Evolutionary conservation across 2,797 vertebrate genomes (phyloP), one percentile per base, ranked within the genome.

Genomic region (Leuciscus waleckii): DNA sequence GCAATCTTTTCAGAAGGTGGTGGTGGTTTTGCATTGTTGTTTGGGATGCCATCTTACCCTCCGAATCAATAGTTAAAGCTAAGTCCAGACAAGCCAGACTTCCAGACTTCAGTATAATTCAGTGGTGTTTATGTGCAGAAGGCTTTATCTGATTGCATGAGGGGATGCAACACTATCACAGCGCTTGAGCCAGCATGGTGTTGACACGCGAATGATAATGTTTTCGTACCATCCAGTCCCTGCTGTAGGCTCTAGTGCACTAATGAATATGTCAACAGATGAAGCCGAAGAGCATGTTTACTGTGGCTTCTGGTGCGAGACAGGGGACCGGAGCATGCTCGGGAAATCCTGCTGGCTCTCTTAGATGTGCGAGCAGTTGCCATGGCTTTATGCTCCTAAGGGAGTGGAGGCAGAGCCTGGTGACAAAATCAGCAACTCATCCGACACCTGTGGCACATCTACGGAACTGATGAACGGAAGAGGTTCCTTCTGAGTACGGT

Each of bases 361-460:
- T 91, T 87, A 90, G 89, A 91, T 90, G 88, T 90, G 86, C n/a
- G 46, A 89, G 85, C 86, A 69, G 91, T 92, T 92, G 89, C 90
- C 89, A 92, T 92, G 88, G 90, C 88, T 90, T 87, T 86, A 41
- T 61, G 63, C 82, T 89, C 90, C 86, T 61, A 17, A 49, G 84
- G 89, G 87, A 88, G 46, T 61, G 79, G 73, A 85, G 82, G 84
- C 84, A 35, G 80, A 82, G 81, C 88, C 86, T 89, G 85, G 89
- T 85, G 89, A 86, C 79, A 86, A 86, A 85, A 84, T 86, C 86
- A 87, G 76, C 74, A 69, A 84, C 87, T 87, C 88, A 88, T 89
- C 79, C 76, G 79, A 85, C 91, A 92, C 91, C 90, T 91, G 90
- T 91, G 91, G 90, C 90, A 88, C 84, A 90, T 87, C 87, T 85